Conservation (phyloP, 2,113 vertebrate species). For the Eolophus roseicapilla region DNA sequence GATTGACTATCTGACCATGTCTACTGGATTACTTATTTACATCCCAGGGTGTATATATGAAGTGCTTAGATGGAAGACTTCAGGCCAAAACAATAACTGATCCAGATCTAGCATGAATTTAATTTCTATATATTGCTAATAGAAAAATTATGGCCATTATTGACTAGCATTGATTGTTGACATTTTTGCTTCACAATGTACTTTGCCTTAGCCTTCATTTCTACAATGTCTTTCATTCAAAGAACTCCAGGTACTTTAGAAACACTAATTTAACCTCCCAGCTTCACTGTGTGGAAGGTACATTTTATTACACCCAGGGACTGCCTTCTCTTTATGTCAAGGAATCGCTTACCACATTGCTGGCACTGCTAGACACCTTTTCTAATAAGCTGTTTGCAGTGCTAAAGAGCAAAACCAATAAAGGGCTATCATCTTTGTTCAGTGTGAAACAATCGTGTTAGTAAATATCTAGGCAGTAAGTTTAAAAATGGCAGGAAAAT, state of each 20-base stretch:
- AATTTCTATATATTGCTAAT: not conserved
- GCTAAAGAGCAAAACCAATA: not conserved
- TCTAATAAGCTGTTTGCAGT: not conserved
- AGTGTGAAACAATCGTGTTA: not conserved
- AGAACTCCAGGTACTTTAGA: not conserved
- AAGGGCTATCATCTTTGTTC: not conserved
- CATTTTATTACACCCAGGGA: not conserved
- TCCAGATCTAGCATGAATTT: not conserved
- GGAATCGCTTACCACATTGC: not conserved
- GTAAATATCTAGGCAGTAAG: not conserved
- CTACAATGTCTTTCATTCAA: not conserved
- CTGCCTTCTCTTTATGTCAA: not conserved
- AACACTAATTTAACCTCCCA: not conserved
- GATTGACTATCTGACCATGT: not conserved
- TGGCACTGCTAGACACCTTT: not conserved
- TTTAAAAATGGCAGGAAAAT: not conserved
- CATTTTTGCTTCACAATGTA: not conserved
- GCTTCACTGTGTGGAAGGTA: not conserved
- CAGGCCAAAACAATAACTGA: not conserved
- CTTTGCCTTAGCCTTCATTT: conserved; percentile 2
- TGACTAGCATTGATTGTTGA: not conserved
- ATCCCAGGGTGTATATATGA: not conserved
- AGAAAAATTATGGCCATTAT: not conserved
- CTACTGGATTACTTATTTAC: not conserved
- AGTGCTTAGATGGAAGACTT: not conserved